Evolutionary conservation across 2,888 invertebrate species (phyloP), one percentile per base, ranked within the genome.

Genomic region (Chrysopilus asiliformis): DNA sequence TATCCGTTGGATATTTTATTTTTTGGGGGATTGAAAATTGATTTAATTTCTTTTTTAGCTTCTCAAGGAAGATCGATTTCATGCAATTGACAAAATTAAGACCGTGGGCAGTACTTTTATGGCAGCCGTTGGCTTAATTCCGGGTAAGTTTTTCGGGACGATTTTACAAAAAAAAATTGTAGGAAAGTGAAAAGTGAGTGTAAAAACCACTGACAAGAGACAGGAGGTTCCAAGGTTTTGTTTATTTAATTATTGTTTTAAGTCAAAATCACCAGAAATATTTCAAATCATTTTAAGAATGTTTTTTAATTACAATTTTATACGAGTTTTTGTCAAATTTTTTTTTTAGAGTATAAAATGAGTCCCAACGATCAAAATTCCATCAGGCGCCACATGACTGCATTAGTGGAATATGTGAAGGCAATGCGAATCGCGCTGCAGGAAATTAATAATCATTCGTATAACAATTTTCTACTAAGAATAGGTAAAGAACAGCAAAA

Each of bases 81-180:
- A 76, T 51, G 77, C 83, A 19, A 82, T 91, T 50, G 90, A 90
- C 64, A 91, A 91, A 65, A 90, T 91, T 47, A 91, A 91, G 68
- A 91, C 90, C 0, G 84, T 89, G 6, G 90, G 90, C 8, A 85
- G 86, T 4, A 89, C 89, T 0, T 93, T 89, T 60, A 90, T 91
- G 89, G 87, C 85, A 2, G 89, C 89, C 0, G 82, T 89, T 4
- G 91, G 91, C 1, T 68, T 91, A 38, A 84, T 86, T 59, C 90
- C 90, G 1, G 85, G 87, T 52, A 70, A 72, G 49, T 16, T 13
- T 17, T 30, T n/a, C 12, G 14, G 1, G 15, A 38, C 2, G 71
- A 73, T n/a, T n/a, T n/a, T n/a, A n/a, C n/a, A n/a, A n/a, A n/a
- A n/a, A n/a, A n/a, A n/a, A n/a, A n/a, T n/a, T n/a, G n/a, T n/a